These are phyloP conservation scores for Ophion ventricosus DNA, from an alignment of 2,888 invertebrate genomes.

Conservation along the genomic window DNA sequence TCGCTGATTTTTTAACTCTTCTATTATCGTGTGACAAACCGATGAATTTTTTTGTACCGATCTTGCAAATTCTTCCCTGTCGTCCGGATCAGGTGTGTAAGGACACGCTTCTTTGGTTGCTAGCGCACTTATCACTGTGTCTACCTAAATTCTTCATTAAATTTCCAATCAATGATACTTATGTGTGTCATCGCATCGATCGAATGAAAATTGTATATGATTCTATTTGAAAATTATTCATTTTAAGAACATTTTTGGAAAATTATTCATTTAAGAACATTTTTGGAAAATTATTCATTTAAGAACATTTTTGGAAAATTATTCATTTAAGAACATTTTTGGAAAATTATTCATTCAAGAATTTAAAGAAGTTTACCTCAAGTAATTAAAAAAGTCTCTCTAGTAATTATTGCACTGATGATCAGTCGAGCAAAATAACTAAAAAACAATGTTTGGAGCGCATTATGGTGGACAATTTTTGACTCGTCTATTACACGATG, in stretches of 20 bases:
- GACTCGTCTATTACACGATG: too few relatives aligned
- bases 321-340: background rate
- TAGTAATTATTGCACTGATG: too few relatives aligned
- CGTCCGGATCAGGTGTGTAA: slow-evolving; percentile 43
- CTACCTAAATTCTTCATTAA: slow-evolving; percentile 51
- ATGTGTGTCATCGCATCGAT: background rate
- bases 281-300: background rate
- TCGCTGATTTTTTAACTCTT: slow-evolving; percentile 63
- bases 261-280: background rate
- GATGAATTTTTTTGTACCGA: slow-evolving; percentile 59
- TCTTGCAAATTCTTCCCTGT: slow-evolving; percentile 56
- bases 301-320: background rate
- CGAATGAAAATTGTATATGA: background rate
- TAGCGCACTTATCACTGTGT: slow-evolving; percentile 21
- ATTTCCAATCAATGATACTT: background rate
- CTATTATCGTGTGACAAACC: slow-evolving; percentile 55
- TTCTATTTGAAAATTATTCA: background rate
- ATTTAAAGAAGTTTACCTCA: background rate
- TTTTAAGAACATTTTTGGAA: background rate
- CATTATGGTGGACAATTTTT: too few relatives aligned
- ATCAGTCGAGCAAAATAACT: too few relatives aligned
- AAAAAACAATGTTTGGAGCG: too few relatives aligned
- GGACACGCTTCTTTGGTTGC: slow-evolving; percentile 18
- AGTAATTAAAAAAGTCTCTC: too few relatives aligned
- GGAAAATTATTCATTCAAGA: too few relatives aligned